Evolutionary conservation across 2,888 invertebrate species (phyloP).

Genomic region (Andrena hattorfiana): DNA sequence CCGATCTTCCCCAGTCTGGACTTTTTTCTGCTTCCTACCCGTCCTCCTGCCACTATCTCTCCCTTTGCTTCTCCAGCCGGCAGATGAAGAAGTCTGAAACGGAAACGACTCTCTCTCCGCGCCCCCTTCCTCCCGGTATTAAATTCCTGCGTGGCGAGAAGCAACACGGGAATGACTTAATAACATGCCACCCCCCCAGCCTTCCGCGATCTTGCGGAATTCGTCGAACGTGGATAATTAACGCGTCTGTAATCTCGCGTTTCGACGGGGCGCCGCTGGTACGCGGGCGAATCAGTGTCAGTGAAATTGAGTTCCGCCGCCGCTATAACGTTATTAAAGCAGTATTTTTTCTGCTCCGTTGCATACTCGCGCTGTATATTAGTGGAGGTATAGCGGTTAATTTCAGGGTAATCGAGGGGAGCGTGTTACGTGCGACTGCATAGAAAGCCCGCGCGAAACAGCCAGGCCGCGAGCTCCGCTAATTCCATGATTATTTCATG

Average conservation of each 20-base stretch:
- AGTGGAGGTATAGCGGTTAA: neutral
- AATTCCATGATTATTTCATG: slow-evolving; percentile 23
- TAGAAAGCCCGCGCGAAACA: slow-evolving; percentile 1
- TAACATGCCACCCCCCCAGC: neutral
- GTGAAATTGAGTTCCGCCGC: neutral
- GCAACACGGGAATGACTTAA: slow-evolving; percentile 18
- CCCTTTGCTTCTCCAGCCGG: neutral
- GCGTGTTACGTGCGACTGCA: neutral
- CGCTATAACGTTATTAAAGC: neutral
- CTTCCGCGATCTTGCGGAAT: neutral
- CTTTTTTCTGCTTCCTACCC: slow-evolving; percentile 3
- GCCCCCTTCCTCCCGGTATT: slow-evolving; percentile 34
- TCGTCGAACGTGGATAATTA: slow-evolving; percentile 27
- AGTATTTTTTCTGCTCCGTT: neutral
- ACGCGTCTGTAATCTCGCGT: neutral
- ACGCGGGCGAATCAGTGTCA: neutral
- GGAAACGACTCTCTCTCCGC: slow-evolving; percentile 34
- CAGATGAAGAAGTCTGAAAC: slow-evolving; percentile 24
- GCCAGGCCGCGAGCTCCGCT: neutral
- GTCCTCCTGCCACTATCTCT: neutral
- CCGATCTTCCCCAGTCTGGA: slow-evolving; percentile 31
- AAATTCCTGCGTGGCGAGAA: slow-evolving; percentile 51
- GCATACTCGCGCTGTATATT: neutral
- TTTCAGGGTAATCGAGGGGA: slow-evolving; percentile 8
- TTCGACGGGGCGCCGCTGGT: too few species aligned